Conservation (phyloP, 2,888 invertebrate genomes). For the Pseudoips prasinana region DNA sequence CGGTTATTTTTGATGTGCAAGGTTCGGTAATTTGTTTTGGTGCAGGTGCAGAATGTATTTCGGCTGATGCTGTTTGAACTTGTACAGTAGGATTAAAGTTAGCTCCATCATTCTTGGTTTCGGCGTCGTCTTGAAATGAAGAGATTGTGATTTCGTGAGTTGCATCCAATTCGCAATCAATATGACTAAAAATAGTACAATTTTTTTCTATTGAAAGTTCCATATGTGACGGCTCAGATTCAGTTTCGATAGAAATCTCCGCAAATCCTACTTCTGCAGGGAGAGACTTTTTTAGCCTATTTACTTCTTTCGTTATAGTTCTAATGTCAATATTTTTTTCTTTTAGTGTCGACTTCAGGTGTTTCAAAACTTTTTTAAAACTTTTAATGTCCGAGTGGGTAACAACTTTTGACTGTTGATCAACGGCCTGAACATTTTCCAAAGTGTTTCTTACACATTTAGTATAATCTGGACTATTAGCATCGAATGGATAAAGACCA, state of each 20-base stretch:
- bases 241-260: conserved; percentile 9
- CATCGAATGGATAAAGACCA: conserved; percentile 28
- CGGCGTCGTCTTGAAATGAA: conserved; percentile 11
- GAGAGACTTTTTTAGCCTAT: conserved; percentile 17
- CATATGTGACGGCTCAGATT: conserved; percentile 9
- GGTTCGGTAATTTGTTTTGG: conserved; percentile 16
- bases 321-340: conserved; percentile 17
- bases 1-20: conserved; percentile 20
- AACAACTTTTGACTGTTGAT: conserved; percentile 2
- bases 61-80: conserved; percentile 17
- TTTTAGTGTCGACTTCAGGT: conserved; percentile 7
- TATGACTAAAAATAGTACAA: conserved; percentile 7
- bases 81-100: conserved; percentile 15
- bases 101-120: conserved; percentile 11
- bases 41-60: conserved; percentile 11
- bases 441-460: conserved; percentile 24
- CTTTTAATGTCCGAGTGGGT: conserved; percentile 2
- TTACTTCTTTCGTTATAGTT: conserved; percentile 17
- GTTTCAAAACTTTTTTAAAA: conserved; percentile 3
- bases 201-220: conserved; percentile 18
- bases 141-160: conserved; percentile 14
- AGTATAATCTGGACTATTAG: conserved; percentile 20
- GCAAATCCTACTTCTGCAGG: conserved; percentile 16
- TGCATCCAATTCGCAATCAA: conserved; percentile 8
- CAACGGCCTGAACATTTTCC: conserved; percentile 7